Conservation (phyloP, 2,888 invertebrate genomes). For the Cremastobaeus sp. region DNA sequence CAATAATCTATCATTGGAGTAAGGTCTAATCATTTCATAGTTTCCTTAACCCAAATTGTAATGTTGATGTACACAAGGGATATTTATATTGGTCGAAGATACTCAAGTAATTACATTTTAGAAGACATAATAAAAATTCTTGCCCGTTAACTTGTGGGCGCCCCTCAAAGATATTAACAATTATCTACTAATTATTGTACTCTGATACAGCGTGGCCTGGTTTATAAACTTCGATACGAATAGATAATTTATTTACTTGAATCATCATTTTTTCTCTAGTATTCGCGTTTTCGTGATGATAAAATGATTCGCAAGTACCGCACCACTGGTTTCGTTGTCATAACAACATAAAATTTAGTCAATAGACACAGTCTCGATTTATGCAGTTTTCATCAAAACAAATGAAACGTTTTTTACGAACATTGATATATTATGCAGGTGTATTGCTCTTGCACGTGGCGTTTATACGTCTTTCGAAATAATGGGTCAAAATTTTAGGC, state of each 20-base stretch:
- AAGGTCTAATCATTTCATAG: not conserved
- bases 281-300: not conserved
- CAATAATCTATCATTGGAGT: not conserved
- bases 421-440: no score
- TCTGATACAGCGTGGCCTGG: no score
- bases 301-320: not conserved
- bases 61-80: not conserved
- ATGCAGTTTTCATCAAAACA: not conserved
- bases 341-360: slow-evolving; percentile 11
- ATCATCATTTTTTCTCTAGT: no score
- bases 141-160: slow-evolving; percentile 1
- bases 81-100: slow-evolving; percentile 21
- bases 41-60: slow-evolving; percentile 40
- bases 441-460: no score
- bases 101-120: slow-evolving; percentile 9
- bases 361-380: not conserved
- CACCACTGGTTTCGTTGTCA: slow-evolving; percentile 5
- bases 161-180: no score
- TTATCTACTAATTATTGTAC: no score
- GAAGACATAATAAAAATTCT: slow-evolving; percentile 11
- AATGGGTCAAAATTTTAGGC: no score
- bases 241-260: no score
- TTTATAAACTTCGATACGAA: no score
- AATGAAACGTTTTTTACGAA: no score
- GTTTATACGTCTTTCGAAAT: no score